Conservation (phyloP, 2,888 invertebrate species). For the Troides oblongomaculatus region DNA sequence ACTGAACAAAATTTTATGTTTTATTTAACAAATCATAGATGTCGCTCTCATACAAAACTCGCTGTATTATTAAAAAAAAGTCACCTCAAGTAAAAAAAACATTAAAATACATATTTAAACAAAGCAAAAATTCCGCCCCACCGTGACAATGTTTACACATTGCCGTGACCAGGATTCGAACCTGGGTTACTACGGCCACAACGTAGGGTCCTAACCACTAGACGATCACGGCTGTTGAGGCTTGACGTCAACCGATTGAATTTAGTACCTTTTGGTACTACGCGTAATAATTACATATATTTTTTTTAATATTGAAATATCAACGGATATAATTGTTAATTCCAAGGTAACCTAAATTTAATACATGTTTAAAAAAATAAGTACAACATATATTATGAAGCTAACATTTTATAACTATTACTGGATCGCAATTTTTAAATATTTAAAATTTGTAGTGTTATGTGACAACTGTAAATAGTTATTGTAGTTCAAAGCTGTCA, state of each 20-base stretch:
- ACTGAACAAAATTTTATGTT: background rate
- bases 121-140: slow-evolving; percentile 40
- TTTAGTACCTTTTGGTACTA: too few species aligned
- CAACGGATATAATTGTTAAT: too few species aligned
- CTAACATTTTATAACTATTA: too few species aligned
- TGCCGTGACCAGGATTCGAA: slow-evolving; percentile 83
- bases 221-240: slow-evolving; percentile 83
- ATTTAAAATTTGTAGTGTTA: too few species aligned
- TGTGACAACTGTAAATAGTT: too few species aligned
- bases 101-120: background rate
- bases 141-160: slow-evolving; percentile 73
- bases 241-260: slow-evolving; percentile 32
- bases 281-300: too few species aligned
- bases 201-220: slow-evolving; percentile 88
- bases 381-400: too few species aligned
- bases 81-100: background rate
- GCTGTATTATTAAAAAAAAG: background rate
- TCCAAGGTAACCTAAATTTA: too few species aligned
- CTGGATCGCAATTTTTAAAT: too few species aligned
- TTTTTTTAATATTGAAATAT: too few species aligned
- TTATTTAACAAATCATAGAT: slow-evolving; percentile 2
- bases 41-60: slow-evolving; percentile 1
- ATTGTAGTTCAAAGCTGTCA: too few species aligned
- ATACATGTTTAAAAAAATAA: too few species aligned
- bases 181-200: slow-evolving; percentile 89